These are phyloP conservation scores for Bungarus multicinctus DNA, from an alignment of 2,113 vertebrate species.

Conservation along the genomic window DNA sequence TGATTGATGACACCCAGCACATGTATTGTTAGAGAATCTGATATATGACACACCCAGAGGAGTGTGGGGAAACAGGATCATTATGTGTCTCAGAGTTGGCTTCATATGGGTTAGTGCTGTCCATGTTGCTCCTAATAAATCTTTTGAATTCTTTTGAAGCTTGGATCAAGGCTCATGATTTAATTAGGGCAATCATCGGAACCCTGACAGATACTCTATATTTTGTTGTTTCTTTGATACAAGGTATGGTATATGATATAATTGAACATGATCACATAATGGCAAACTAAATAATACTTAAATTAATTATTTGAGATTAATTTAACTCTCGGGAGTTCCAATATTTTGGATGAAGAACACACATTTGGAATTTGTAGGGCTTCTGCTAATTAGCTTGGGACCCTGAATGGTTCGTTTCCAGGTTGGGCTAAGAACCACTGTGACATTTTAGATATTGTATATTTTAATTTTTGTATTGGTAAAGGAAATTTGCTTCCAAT, in stretches of 20 bases:
- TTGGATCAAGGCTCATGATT: no score
- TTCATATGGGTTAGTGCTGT: no score
- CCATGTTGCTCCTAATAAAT: no score
- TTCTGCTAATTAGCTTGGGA: neutral
- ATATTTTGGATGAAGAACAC: neutral
- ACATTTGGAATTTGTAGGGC: neutral
- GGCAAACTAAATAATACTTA: neutral
- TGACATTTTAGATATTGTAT: neutral
- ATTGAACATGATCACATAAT: neutral
- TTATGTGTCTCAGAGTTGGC: no score
- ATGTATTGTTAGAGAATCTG: no score
- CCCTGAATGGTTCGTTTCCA: neutral
- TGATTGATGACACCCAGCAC: no score
- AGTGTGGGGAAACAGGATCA: no score
- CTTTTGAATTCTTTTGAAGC: no score
- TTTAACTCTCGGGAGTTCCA: neutral
- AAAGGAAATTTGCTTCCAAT: neutral
- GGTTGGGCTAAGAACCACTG: neutral
- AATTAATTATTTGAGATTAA: neutral
- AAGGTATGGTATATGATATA: neutral
- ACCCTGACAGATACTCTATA: neutral
- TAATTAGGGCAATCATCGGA: no score
- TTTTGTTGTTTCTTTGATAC: neutral
- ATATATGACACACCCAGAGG: no score
- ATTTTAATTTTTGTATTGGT: neutral